Base-by-base conservation (phyloP, 2,888 invertebrate species). In the Dynastes maya region DNA sequence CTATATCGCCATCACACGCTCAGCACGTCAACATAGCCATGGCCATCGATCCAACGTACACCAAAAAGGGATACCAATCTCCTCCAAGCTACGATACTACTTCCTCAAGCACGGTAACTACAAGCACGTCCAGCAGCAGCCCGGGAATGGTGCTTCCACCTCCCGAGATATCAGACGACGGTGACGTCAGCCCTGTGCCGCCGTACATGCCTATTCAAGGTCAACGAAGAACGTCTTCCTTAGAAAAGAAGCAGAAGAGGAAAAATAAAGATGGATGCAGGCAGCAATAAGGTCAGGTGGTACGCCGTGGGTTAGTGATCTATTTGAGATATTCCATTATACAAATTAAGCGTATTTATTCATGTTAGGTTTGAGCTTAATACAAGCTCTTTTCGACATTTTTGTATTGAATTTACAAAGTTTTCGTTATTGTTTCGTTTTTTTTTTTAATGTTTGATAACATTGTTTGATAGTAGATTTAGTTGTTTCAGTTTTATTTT, bases 171-270 rank as follows among this genome's bases (percentile, higher is more conserved):
- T 82, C 85, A 45, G 84, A 86, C 49, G 89, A 88, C 84, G 83
- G 82, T 58, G 92, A 92, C 83, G 89, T 90, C 64, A 90, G 89
- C 82, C 90, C 91, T 63, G 91, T 90, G 61, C 93, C 94, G 6
- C 94, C 94, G 77, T 94, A 95, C 85, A 94, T 95, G 94, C 94
- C 94, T 68, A 94, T 95, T 84, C 94, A 94, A 87, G 94, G 94
- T 68, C 94, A 94, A 84, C 89, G 94, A 80, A 89, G 94, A 83
- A 91, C 90, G 1, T 90, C 92, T n/a, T 91, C 92, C 80, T 89
- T 91, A 79, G 92, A 93, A 67, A 83, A 82, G 78, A 83, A 83
- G 49, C 75, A 81, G 13, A 88, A 88, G 80, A 86, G 85, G 79
- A 87, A 86, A 77, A 83, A 80, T 45, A 87, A 87, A 79, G 88